These are phyloP conservation scores for Dolichoris vasculosae DNA, from an alignment of 1,140 invertebrate species.

Conservation along the genomic window DNA sequence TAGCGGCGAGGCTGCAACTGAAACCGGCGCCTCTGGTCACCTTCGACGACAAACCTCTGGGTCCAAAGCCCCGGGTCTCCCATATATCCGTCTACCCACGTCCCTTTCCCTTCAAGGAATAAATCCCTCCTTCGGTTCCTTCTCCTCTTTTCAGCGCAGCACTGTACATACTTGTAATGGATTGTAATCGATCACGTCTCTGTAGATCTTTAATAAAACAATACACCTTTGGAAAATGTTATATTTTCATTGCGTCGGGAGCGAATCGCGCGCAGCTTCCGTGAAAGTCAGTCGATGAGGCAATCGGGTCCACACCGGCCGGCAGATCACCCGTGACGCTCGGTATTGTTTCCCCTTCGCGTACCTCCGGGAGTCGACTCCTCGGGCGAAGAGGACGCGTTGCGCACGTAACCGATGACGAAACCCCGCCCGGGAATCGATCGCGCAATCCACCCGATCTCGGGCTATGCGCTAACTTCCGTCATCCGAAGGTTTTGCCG, in stretches of 20 bases:
- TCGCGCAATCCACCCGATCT: slow-evolving; percentile 44
- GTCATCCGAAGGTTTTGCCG: slow-evolving; percentile 54
- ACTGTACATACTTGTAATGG: slow-evolving; percentile 1
- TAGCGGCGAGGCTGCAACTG: slow-evolving; percentile 69
- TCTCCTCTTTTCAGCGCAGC: neutral
- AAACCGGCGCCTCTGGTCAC: slow-evolving; percentile 70
- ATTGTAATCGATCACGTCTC: neutral
- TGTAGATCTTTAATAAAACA: slow-evolving; percentile 9
- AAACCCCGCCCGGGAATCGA: neutral
- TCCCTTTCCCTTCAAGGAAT: slow-evolving; percentile 70
- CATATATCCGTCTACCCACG: slow-evolving; percentile 75
- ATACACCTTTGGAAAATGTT: neutral
- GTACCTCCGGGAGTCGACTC: no score
- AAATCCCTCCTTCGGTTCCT: slow-evolving; percentile 22
- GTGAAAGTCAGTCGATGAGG: slow-evolving; percentile 21
- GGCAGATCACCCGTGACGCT: slow-evolving; percentile 39
- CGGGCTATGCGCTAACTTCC: slow-evolving; percentile 53
- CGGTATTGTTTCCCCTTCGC: neutral
- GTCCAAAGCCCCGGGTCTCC: slow-evolving; percentile 68
- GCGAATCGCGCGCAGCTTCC: neutral
- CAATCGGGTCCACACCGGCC: neutral
- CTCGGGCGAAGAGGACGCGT: slow-evolving; percentile 2
- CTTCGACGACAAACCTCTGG: slow-evolving; percentile 59
- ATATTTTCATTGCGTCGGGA: neutral
- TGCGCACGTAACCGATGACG: neutral